Conservation (phyloP, 2,113 vertebrate genomes). For the Callopanchax toddi region DNA sequence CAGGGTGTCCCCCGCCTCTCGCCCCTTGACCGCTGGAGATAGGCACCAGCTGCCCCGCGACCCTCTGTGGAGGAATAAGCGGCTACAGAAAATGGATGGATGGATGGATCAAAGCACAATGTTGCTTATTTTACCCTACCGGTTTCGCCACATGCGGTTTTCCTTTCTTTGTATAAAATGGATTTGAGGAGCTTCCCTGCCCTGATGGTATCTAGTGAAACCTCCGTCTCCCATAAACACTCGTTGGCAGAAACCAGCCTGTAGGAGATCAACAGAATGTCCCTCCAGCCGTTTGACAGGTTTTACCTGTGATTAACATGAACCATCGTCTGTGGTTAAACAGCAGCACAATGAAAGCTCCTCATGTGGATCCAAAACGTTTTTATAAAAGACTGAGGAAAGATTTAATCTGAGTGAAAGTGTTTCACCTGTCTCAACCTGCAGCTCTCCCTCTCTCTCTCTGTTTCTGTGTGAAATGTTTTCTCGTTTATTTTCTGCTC, state of each 20-base stretch:
- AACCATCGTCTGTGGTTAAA: not conserved
- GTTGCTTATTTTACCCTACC: too few relatives aligned
- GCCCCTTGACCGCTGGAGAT: too few relatives aligned
- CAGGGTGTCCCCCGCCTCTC: too few relatives aligned
- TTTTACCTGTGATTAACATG: not conserved
- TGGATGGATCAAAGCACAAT: too few relatives aligned
- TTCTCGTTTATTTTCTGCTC: not conserved
- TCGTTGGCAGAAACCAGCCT: conserved; percentile 1
- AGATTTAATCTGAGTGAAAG: conserved; percentile 4
- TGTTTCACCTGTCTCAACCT: not conserved
- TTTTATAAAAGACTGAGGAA: not conserved
- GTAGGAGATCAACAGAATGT: not conserved
- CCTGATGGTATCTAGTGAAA: fast-evolving
- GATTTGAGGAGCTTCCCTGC: too few relatives aligned
- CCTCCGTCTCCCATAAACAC: not conserved
- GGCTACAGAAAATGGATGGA: too few relatives aligned
- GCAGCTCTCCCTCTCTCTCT: not conserved
- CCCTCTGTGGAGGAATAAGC: too few relatives aligned
- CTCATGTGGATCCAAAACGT: not conserved
- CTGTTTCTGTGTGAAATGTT: not conserved
- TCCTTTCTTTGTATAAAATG: too few relatives aligned
- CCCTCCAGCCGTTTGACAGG: not conserved
- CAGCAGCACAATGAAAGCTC: not conserved
- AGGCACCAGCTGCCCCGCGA: too few relatives aligned
- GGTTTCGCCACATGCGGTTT: too few relatives aligned